Percentiles rank a stretch among this genome's conserved stretches.
phyloP scores from a whole-genome alignment of 2,888 invertebrate genomes.

The Monoplex corrugatus region DNA sequence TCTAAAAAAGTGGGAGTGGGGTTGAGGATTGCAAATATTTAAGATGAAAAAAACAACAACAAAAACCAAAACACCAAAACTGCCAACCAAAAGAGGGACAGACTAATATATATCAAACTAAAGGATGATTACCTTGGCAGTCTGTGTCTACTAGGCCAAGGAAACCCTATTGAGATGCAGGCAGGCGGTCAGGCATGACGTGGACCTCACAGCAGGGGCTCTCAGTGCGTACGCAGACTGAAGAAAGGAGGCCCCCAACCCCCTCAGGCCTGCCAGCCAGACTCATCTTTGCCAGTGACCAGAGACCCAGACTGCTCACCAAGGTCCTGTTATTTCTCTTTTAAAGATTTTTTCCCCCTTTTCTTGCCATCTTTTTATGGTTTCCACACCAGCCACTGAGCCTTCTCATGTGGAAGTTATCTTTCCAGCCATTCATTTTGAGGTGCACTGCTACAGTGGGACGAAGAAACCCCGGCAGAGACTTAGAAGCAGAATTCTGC shows the following conservation, averaged over 20 bases:
- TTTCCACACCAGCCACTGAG: slow-evolving; percentile 14
- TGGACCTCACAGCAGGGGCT: slow-evolving; percentile 29
- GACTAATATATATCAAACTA: slow-evolving; percentile 33
- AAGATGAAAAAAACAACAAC: not conserved
- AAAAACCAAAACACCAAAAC: not conserved
- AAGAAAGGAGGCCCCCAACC: slow-evolving; percentile 38
- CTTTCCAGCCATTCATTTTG: slow-evolving; percentile 34
- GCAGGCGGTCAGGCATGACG: slow-evolving; percentile 34
- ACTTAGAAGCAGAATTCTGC: slow-evolving; percentile 36
- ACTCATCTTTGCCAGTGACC: slow-evolving; percentile 47
- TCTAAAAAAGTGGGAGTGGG: no score
- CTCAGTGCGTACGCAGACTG: slow-evolving; percentile 44
- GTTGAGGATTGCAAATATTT: not conserved
- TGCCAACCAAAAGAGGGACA: not conserved
- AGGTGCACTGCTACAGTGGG: slow-evolving; percentile 1
- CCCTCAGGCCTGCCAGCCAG: slow-evolving; percentile 43
- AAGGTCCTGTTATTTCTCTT: not conserved
- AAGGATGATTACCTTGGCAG: slow-evolving; percentile 45
- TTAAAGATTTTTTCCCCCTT: not conserved
- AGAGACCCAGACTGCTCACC: slow-evolving; percentile 38
- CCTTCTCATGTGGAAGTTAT: not conserved
- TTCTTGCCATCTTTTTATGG: no score
- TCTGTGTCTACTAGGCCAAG: slow-evolving; percentile 49
- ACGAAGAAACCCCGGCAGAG: slow-evolving; percentile 30
- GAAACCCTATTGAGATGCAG: slow-evolving; percentile 42